Conservation (phyloP, 2,797 vertebrate genomes). For the Spizella passerina region DNA sequence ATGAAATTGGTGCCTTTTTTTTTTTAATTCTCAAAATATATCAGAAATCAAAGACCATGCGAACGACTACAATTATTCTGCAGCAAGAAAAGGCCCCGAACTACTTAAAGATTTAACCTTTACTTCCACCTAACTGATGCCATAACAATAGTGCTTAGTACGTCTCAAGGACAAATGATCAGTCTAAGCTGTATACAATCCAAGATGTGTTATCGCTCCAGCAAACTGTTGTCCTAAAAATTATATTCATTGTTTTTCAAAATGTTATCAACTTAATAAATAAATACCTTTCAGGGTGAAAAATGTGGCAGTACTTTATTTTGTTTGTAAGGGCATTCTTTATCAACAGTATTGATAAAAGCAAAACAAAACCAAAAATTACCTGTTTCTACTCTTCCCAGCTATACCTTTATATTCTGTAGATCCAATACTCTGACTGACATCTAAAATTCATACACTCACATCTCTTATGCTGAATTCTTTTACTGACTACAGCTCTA, state of each 20-base stretch:
- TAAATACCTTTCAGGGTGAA: conserved; percentile 84
- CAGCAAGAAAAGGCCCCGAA: conserved; percentile 73
- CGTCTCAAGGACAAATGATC: conserved; percentile 86
- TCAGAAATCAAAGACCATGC: conserved; percentile 36
- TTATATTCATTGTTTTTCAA: conserved; percentile 93
- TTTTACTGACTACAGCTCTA: conserved; percentile 24
- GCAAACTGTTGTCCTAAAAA: conserved; percentile 88
- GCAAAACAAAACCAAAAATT: conserved; percentile 67
- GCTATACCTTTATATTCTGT: conserved; percentile 46
- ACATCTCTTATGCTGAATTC: conserved; percentile 16
- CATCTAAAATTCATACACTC: conserved; percentile 40
- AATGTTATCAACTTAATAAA: conserved; percentile 93
- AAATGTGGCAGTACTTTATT: conserved; percentile 78
- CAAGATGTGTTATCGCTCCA: conserved; percentile 86
- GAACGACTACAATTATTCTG: conserved; percentile 65
- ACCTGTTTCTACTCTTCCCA: conserved; percentile 52
- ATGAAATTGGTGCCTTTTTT: background rate
- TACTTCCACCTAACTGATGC: conserved; percentile 78
- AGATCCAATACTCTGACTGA: background rate
- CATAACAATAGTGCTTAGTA: conserved; percentile 73
- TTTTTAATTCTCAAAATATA: conserved; percentile 31
- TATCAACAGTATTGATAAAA: conserved; percentile 82
- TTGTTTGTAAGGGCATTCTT: conserved; percentile 77
- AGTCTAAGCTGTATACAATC: conserved; percentile 81
- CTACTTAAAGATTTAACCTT: conserved; percentile 78